Evolutionary conservation across 2,888 invertebrate genomes (phyloP).

Genomic region (Ophonus ardosiacus): DNA sequence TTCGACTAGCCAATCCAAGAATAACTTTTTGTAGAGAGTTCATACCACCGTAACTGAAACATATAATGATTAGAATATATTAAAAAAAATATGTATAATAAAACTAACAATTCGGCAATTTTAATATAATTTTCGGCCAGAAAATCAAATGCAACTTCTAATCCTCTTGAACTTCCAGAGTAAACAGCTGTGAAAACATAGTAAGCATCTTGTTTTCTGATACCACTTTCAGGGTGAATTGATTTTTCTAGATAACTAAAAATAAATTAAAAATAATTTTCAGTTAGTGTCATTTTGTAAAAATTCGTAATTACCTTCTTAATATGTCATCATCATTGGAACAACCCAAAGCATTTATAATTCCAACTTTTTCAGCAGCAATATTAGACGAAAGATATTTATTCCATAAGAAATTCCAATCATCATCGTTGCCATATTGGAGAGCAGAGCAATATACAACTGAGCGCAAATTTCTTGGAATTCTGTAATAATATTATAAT

Average conservation of each 20-base stretch:
- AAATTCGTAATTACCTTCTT: constrained; percentile 73
- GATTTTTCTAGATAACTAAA: constrained; percentile 20
- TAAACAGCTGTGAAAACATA: constrained; percentile 77
- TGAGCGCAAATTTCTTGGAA: constrained; percentile 81
- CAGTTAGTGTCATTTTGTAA: neutral
- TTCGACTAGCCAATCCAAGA: constrained; percentile 69
- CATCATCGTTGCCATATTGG: constrained; percentile 78
- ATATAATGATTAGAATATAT: neutral
- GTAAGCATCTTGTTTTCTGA: constrained; percentile 76
- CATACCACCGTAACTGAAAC: constrained; percentile 75
- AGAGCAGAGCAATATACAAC: constrained; percentile 88
- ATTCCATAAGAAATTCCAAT: constrained; percentile 83
- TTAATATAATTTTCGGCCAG: constrained; percentile 68
- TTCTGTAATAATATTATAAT: constrained; percentile 71
- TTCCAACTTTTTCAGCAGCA: constrained; percentile 83
- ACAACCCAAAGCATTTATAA: constrained; percentile 84
- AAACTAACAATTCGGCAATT: neutral
- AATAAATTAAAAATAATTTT: neutral
- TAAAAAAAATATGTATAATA: neutral
- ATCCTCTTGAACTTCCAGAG: constrained; percentile 77
- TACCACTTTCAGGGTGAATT: constrained; percentile 69
- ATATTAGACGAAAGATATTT: constrained; percentile 79
- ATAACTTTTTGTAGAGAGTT: constrained; percentile 75
- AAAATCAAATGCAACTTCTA: constrained; percentile 77
- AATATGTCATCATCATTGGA: constrained; percentile 79